Evolutionary conservation across 2,113 vertebrate species (phyloP).

Genomic region (Coturnix japonica): DNA sequence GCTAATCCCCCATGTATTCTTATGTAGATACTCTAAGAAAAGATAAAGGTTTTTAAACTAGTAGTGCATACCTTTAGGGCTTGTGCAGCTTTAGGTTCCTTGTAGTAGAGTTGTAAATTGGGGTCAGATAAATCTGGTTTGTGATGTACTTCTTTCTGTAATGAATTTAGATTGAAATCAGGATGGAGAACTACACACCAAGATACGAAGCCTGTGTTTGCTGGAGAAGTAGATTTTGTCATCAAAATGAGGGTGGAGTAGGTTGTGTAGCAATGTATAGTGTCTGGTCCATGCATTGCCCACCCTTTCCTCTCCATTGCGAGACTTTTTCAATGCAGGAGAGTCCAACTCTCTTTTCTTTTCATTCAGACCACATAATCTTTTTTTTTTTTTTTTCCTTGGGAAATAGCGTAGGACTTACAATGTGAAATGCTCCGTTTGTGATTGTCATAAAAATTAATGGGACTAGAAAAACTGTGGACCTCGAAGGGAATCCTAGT

Average conservation of each 20-base stretch:
- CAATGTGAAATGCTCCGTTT: not conserved
- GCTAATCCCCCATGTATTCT: not conserved
- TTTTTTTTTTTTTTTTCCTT: not conserved
- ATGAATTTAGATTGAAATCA: not conserved
- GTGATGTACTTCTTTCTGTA: not conserved
- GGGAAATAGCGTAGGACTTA: not conserved
- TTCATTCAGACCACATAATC: not conserved
- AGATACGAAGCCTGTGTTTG: not conserved
- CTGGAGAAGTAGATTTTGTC: not conserved
- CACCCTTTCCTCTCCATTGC: not conserved
- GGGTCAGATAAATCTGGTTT: not conserved
- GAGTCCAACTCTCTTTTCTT: not conserved
- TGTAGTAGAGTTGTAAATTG: not conserved
- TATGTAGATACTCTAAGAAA: not conserved
- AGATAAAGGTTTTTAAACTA: not conserved
- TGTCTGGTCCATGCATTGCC: not conserved
- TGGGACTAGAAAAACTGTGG: conserved; percentile 16
- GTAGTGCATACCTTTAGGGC: not conserved
- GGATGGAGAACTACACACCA: not conserved
- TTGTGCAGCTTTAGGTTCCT: not conserved
- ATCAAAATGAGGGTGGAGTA: not conserved
- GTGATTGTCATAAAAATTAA: conserved; percentile 33
- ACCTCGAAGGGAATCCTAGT: conserved; percentile 6
- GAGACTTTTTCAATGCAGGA: not conserved
- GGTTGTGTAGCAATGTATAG: not conserved